Conservation (phyloP, 1,140 invertebrate genomes). For the Hyles euphorbiae region DNA sequence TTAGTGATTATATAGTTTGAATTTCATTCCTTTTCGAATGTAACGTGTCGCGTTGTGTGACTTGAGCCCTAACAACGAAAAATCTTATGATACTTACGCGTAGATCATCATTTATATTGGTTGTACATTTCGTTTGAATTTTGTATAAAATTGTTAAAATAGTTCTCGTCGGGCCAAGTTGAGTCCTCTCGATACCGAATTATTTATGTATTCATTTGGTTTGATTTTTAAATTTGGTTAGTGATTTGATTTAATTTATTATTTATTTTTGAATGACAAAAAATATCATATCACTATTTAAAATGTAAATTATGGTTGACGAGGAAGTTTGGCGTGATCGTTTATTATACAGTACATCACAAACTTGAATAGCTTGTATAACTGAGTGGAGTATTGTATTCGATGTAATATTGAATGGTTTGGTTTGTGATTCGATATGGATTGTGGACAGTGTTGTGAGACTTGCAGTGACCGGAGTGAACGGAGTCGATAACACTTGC, state of each 20-base stretch:
- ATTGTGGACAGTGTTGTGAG: too few species aligned
- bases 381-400: background rate
- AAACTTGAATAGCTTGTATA: constrained; percentile 2
- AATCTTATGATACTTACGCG: constrained; percentile 7
- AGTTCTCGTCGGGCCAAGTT: constrained; percentile 15
- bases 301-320: constrained; percentile 20
- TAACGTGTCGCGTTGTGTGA: constrained; percentile 6
- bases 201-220: constrained; percentile 29
- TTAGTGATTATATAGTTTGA: constrained; percentile 30
- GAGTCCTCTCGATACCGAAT: constrained; percentile 47
- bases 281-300: constrained; percentile 36
- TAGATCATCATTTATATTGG: constrained; percentile 2
- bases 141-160: constrained; percentile 1
- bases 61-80: constrained; percentile 25
- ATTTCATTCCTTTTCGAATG: constrained; percentile 33
- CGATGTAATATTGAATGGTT: background rate
- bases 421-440: background rate
- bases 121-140: background rate
- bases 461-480: too few species aligned
- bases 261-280: constrained; percentile 26
- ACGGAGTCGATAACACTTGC: constrained; percentile 2
- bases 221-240: constrained; percentile 33
- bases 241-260: constrained; percentile 28
- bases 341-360: constrained; percentile 28
- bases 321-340: constrained; percentile 15